Conservation (phyloP, 2,797 vertebrate species). For the Melanogrammus aeglefinus region DNA sequence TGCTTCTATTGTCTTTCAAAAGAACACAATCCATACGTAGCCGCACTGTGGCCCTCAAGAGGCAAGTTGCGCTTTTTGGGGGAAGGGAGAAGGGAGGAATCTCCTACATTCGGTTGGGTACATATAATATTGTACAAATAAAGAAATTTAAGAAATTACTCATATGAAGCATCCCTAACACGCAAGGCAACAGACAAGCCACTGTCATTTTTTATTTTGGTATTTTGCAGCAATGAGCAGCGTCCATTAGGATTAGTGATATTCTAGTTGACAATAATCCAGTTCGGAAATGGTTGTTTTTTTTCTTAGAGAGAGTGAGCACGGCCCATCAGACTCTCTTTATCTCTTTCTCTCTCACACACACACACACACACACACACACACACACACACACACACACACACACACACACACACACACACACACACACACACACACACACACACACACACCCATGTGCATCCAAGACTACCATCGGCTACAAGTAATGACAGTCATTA, state of each 20-base stretch:
- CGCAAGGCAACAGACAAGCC: neutral
- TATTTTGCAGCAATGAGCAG: neutral
- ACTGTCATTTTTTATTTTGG: neutral
- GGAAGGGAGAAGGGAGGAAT: neutral
- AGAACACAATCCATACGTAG: neutral
- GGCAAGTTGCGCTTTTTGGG: neutral
- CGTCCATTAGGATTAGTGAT: neutral
- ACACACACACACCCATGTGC: too few species aligned
- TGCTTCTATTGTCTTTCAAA: conserved; percentile 17
- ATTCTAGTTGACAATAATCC: neutral
- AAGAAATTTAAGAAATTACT: neutral
- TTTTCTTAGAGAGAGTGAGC: too few species aligned
- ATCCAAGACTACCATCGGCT: neutral
- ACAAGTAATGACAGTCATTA: neutral
- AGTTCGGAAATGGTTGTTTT: too few species aligned
- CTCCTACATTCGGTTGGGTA: neutral
- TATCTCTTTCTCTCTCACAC: too few species aligned
- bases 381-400: too few species aligned
- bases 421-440: too few species aligned
- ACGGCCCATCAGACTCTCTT: too few species aligned
- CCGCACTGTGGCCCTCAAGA: neutral
- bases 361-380: too few species aligned
- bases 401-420: too few species aligned
- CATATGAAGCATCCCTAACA: neutral
- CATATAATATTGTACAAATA: neutral